These are phyloP conservation scores for Nasonia oneida DNA, from an alignment of 2,888 invertebrate species.

Conservation along the genomic window DNA sequence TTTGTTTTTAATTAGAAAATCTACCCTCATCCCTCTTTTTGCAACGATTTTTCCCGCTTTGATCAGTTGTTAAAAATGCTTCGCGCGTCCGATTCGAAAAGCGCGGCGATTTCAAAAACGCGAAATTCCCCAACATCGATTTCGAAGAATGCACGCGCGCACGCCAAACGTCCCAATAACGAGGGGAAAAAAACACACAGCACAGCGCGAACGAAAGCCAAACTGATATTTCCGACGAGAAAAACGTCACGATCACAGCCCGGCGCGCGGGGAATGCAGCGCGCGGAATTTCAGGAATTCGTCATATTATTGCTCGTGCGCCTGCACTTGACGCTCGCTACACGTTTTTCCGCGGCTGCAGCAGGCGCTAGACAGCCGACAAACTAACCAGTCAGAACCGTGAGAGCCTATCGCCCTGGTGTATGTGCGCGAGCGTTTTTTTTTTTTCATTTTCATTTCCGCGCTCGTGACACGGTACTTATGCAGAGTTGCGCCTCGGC, in stretches of 20 bases:
- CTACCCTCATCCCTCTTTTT: not conserved
- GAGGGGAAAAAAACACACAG: not conserved
- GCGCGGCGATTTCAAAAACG: not conserved
- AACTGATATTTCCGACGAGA: constrained; percentile 50
- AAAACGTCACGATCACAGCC: constrained; percentile 49
- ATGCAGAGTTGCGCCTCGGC: constrained; percentile 3
- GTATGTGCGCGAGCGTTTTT: not conserved
- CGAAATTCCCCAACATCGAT: not conserved
- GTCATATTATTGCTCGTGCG: constrained; percentile 51
- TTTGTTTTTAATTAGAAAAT: constrained; percentile 75
- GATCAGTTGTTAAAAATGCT: not conserved
- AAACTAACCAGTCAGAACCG: constrained; percentile 56
- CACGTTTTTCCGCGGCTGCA: constrained; percentile 67
- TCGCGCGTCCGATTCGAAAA: not conserved
- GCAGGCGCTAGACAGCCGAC: constrained; percentile 64
- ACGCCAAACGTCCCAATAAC: not conserved
- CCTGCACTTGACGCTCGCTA: constrained; percentile 69
- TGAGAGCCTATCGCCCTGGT: constrained; percentile 21
- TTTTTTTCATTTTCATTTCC: not conserved
- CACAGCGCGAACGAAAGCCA: constrained; percentile 11
- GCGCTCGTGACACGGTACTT: constrained; percentile 15
- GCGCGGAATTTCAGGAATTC: constrained; percentile 48
- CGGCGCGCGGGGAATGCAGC: not conserved
- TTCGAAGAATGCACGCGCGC: not conserved
- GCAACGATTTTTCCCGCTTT: not conserved